Percentiles rank a stretch among this genome's conserved stretches.
These are phyloP conservation scores for Falcunculus frontatus DNA, from an alignment of 2,113 vertebrate species.

Conservation along the genomic window DNA sequence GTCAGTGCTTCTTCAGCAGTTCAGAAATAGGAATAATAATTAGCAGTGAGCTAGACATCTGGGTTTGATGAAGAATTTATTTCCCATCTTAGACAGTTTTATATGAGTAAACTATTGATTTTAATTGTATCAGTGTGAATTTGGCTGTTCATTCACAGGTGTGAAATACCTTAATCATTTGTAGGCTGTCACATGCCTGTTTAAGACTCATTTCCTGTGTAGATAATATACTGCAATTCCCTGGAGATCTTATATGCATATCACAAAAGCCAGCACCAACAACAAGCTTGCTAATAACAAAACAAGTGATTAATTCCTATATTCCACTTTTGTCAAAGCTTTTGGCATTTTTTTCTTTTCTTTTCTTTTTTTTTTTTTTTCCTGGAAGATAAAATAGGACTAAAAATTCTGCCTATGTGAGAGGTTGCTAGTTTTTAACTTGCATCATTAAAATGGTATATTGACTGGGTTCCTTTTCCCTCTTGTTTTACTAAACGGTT, in stretches of 20 bases:
- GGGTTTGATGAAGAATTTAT: not conserved
- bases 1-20: not conserved
- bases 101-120: constrained; percentile 17
- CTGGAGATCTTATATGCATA: constrained; percentile 41
- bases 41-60: not conserved
- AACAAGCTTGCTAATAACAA: constrained; percentile 50
- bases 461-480: not conserved
- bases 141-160: not conserved
- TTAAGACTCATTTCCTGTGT: constrained; percentile 25
- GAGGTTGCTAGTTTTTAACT: not conserved
- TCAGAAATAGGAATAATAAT: not conserved
- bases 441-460: not conserved
- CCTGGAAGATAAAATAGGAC: constrained; percentile 24
- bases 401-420: not conserved
- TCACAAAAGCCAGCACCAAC: constrained; percentile 61
- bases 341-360: constrained; percentile 12
- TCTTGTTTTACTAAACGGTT: not conserved
- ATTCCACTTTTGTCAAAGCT: constrained; percentile 23
- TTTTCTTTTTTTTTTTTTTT: constrained; percentile 4
- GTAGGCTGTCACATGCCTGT: constrained; percentile 1
- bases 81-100: not conserved
- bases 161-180: constrained; percentile 15
- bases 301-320: constrained; percentile 65
- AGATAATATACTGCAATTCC: constrained; percentile 15
- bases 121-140: constrained; percentile 43